Evolutionary conservation across 2,113 vertebrate genomes (phyloP), one percentile per base, ranked within the genome.

Genomic region (Bombycilla garrulus): DNA sequence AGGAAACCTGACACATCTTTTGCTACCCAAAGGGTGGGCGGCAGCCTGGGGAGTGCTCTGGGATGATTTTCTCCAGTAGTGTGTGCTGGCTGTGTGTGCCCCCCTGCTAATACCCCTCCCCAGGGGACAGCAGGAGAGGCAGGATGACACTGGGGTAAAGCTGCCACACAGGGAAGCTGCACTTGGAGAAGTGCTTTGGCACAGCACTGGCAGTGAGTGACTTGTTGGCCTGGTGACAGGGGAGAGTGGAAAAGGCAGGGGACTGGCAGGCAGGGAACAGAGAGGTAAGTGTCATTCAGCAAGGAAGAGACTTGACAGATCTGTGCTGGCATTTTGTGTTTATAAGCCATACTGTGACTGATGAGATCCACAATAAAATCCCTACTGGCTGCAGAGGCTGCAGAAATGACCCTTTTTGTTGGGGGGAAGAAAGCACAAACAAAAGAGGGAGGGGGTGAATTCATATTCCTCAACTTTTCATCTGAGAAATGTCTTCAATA

Each of bases 301-400:
- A 51, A 58, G 47, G 92, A 87, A 84, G 73, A 92, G 57, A 53
- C 40, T 87, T 94, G 87, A 79, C 73, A 87, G 90, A 64, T 60
- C 44, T 85, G 10, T 12, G 6, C 88, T 80, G 65, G 19, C 38
- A 25, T 87, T 95, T 69, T 91, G 31, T 50, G 83, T 95, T 96
- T 96, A 82, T 66, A 86, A 92, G 58, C 48, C 23, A 38, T 53
- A 53, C 51, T 58, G 44, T 84, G 70, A 92, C 36, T 88, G 62
- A 89, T 87, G 87, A 92, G 50, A 53, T 71, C 65, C 28, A 35
- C 44, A 64, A 69, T 47, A 92, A 93, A 93, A 88, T 92, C 61
- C 56, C 80, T 81, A 25, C 51, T 78, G 76, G 66, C 58, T 87
- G 51, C 58, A 83, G 38, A 86, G 35, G 38, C 50, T 83, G 60